These are phyloP conservation scores for Heterochromis multidens DNA, from an alignment of 2,113 vertebrate genomes.

Conservation along the genomic window DNA sequence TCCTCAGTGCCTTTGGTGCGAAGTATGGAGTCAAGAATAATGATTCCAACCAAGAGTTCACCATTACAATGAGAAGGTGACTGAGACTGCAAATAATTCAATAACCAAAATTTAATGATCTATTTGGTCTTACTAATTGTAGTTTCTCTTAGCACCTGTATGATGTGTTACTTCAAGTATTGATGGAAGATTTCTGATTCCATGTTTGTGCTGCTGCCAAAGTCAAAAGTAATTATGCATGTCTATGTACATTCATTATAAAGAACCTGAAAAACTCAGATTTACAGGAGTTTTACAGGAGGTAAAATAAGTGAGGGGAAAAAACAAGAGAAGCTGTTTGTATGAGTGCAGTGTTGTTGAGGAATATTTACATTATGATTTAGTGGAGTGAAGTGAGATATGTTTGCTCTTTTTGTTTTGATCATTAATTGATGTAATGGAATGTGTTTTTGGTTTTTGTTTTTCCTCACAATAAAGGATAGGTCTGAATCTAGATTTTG, in stretches of 20 bases:
- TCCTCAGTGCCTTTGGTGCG: conserved; percentile 87
- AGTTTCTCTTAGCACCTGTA: background rate
- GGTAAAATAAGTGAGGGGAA: background rate
- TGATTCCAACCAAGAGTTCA: conserved; percentile 91
- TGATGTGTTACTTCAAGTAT: background rate
- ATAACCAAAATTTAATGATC: background rate
- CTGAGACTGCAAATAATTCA: background rate
- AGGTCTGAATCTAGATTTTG: background rate
- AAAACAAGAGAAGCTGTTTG: background rate
- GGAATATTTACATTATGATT: background rate
- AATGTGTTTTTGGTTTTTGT: background rate
- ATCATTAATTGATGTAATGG: background rate
- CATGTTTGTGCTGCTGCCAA: background rate
- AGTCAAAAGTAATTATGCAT: background rate
- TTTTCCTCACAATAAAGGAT: background rate
- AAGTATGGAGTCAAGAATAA: conserved; percentile 92
- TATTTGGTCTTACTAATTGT: background rate
- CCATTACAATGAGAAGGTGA: conserved; percentile 80
- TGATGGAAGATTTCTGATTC: background rate
- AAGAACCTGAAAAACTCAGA: background rate
- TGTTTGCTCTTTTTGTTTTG: background rate
- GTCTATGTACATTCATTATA: background rate
- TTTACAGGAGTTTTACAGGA: background rate
- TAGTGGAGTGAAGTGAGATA: background rate
- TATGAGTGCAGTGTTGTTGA: background rate